These are phyloP conservation scores for Drosophila sulfurigaster DNA, from an alignment of 1,140 invertebrate genomes.

Conservation along the genomic window DNA sequence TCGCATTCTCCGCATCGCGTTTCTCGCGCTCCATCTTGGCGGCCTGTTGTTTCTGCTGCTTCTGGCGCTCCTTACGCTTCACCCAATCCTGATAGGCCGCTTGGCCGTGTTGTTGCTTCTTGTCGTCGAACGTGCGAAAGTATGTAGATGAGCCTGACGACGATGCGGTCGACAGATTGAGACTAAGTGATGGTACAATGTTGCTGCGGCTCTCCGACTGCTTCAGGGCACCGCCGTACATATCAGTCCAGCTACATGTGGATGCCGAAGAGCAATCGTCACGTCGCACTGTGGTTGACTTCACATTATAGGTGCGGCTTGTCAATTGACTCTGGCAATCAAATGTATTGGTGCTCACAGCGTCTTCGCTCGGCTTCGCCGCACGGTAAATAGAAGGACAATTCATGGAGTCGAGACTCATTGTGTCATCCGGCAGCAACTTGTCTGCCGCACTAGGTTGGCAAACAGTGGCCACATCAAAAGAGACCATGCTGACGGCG, in stretches of 20 bases:
- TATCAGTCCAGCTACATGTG: conserved; percentile 62
- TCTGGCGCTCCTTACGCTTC: conserved; percentile 58
- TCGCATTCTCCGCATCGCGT: conserved; percentile 39
- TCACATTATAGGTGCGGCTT: conserved; percentile 57
- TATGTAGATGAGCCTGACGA: conserved; percentile 51
- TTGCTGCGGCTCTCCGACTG: conserved; percentile 44
- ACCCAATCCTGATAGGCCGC: conserved; percentile 54
- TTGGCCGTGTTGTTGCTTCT: conserved; percentile 37
- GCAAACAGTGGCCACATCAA: conserved; percentile 8
- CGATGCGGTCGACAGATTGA: conserved; percentile 29
- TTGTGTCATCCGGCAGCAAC: background rate
- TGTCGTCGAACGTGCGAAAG: conserved; percentile 50
- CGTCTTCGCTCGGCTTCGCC: conserved; percentile 22
- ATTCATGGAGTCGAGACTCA: conserved; percentile 14
- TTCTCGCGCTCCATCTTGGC: conserved; percentile 51
- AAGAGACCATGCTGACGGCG: background rate
- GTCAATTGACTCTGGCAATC: conserved; percentile 40
- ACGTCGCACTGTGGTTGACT: conserved; percentile 6
- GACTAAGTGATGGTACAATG: conserved; percentile 52
- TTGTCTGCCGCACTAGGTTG: background rate
- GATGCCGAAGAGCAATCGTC: conserved; percentile 54
- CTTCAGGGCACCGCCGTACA: conserved; percentile 55
- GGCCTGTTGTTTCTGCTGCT: conserved; percentile 41
- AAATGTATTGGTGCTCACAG: conserved; percentile 25
- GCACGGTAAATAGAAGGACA: background rate